Percentiles rank a stretch among this genome's conserved stretches.
phyloP scores from a whole-genome alignment of 2,113 vertebrate species.

The Pica pica region DNA sequence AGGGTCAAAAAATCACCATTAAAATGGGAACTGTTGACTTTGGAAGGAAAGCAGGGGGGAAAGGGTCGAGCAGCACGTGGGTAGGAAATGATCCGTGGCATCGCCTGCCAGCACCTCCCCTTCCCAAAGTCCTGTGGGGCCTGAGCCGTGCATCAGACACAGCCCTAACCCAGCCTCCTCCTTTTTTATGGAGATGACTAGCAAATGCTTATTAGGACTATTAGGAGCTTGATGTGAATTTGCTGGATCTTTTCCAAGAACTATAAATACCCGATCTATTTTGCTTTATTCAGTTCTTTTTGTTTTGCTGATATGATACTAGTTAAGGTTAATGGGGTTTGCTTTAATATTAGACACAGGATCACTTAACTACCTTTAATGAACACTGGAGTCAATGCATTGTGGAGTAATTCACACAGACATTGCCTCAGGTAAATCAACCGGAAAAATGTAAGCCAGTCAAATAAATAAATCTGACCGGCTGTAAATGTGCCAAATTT shows the following conservation, averaged over 20 bases:
- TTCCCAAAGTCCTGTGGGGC: neutral
- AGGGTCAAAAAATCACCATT: neutral
- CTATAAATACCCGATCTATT: constrained; percentile 32
- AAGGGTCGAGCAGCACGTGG: neutral
- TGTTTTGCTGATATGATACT: constrained; percentile 62
- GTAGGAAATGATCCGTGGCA: neutral
- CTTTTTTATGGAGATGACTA: neutral
- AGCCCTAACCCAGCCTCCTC: neutral
- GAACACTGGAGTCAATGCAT: constrained; percentile 34
- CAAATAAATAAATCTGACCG: constrained; percentile 60
- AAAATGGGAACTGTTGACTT: neutral
- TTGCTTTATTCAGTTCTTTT: constrained; percentile 62
- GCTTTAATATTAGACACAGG: constrained; percentile 45
- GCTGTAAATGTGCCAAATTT: constrained; percentile 61
- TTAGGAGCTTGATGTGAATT: constrained; percentile 33
- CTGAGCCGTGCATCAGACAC: neutral
- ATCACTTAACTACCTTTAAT: constrained; percentile 59
- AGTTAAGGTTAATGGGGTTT: constrained; percentile 62
- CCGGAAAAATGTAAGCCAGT: constrained; percentile 49
- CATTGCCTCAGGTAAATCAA: constrained; percentile 61
- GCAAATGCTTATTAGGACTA: constrained; percentile 15
- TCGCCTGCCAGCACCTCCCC: accelerated
- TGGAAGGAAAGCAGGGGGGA: neutral
- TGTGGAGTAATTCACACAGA: constrained; percentile 29
- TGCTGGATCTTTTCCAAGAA: constrained; percentile 39